phyloP scores from a whole-genome alignment of 2,113 vertebrate genomes.

The Chlorodrepanis virens region DNA sequence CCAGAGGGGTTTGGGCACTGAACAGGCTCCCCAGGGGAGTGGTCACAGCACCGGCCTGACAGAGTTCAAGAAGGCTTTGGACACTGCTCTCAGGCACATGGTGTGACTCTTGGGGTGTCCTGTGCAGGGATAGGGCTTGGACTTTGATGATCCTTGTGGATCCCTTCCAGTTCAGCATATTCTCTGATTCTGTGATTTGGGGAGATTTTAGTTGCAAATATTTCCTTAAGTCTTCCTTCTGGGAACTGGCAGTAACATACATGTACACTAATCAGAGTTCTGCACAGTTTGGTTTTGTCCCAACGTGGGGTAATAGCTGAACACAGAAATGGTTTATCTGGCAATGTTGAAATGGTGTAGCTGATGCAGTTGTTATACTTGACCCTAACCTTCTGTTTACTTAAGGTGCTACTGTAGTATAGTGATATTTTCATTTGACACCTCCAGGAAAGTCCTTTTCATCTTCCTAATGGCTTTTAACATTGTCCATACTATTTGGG shows the following conservation, averaged over 20 bases:
- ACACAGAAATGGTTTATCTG: not conserved
- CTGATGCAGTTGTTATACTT: not conserved
- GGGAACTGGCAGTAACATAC: not conserved
- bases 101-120: not conserved
- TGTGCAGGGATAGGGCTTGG: not conserved
- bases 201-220: not conserved
- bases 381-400: not conserved
- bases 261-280: not conserved
- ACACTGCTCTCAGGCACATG: not conserved
- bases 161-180: not conserved
- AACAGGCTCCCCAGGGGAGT: accelerated
- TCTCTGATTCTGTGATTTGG: not conserved
- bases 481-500: not conserved
- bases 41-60: not conserved
- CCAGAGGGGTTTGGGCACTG: accelerated
- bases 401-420: not conserved
- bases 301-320: not conserved
- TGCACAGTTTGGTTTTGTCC: not conserved
- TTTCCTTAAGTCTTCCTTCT: not conserved
- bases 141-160: not conserved
- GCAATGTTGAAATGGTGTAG: not conserved
- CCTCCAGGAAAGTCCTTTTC: not conserved
- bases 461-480: not conserved
- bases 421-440: not conserved
- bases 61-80: not conserved